Base-by-base conservation (phyloP, 37 sponge, comb jelly and placozoan genomes). In the Spongilla lacustris region DNA sequence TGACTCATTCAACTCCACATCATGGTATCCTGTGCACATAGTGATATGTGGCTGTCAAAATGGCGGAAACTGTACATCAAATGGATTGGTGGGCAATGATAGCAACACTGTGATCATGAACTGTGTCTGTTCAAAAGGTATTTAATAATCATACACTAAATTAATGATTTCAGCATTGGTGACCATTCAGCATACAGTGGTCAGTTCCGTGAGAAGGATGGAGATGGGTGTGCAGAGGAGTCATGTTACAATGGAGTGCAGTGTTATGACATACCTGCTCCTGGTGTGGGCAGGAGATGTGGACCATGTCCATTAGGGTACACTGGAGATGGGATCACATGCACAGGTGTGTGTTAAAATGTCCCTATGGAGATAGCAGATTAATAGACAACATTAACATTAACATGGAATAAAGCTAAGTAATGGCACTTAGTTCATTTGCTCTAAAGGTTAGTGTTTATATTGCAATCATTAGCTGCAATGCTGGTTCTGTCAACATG, bases 271-370 rank as follows among this genome's bases (percentile, higher is more conserved):
- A 69, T 80, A 17, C 36, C 67, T 41, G 89, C 93, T 12, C 93
- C 93, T 37, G 71, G 46, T 6, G 68, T 68, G 21, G 93, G 90
- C 2, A 82, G 82, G 9, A 67, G 34, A 11, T 92, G 93, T 81
- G 92, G 92, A 25, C 75, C 81, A 8, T 92, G 93, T 75, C 93
- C 93, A 29, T 5, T 36, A 25, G 89, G 93, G 2, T 81, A 69
- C 33, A n/a, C 48, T 27, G 93, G 85, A 41, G 33, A 85, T 80
- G 89, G 84, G 28, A 36, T n/a, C 19, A 92, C 79, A 89, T 92
- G 93, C 70, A 21, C 67, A 32, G 93, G 93, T 92, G 4, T 4
- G 46, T 46, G 46, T 4, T 46, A 46, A 46, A 46, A 46, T 46
- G 46, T 46, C 46, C 46, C 46, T 46, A 46, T 46, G 46, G 8